phyloP scores from a whole-genome alignment of 1,140 invertebrate genomes.

The Colletes latitarsis region DNA sequence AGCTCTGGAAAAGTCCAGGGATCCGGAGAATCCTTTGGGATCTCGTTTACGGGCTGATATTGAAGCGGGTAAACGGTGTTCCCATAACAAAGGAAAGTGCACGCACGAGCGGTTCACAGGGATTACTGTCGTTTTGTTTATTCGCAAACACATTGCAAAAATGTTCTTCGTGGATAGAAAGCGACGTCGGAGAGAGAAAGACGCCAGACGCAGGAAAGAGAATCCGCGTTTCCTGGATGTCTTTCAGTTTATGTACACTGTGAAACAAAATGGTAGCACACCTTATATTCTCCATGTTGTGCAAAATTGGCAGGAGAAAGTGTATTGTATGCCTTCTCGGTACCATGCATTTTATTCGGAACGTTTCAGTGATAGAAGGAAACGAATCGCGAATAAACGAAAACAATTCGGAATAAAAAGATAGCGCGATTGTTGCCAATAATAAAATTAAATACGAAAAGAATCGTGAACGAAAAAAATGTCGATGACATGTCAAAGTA shows the following conservation, averaged over 20 bases:
- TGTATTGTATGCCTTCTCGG: too few relatives aligned
- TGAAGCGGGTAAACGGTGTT: conserved; percentile 60
- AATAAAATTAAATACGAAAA: too few relatives aligned
- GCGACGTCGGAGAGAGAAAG: background rate
- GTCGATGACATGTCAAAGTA: too few relatives aligned
- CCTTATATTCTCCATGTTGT: too few relatives aligned
- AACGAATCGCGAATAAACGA: too few relatives aligned
- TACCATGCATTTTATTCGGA: too few relatives aligned
- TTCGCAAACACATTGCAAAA: conserved; percentile 64
- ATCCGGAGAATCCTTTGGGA: conserved; percentile 54
- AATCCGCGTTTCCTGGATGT: conserved; percentile 1
- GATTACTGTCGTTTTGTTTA: conserved; percentile 72
- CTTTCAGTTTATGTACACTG: conserved; percentile 48
- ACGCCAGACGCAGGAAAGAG: background rate
- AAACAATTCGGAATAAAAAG: too few relatives aligned
- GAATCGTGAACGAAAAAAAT: too few relatives aligned
- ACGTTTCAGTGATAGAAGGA: too few relatives aligned
- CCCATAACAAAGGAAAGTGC: conserved; percentile 57
- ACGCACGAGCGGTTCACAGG: conserved; percentile 59
- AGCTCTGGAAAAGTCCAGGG: conserved; percentile 49
- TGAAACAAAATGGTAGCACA: background rate
- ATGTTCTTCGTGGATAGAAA: conserved; percentile 17
- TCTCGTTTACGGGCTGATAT: conserved; percentile 70
- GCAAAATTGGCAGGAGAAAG: too few relatives aligned
- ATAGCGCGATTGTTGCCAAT: too few relatives aligned